These are phyloP conservation scores for Phrixothrix hirtus DNA, from an alignment of 2,888 invertebrate genomes.

Conservation along the genomic window DNA sequence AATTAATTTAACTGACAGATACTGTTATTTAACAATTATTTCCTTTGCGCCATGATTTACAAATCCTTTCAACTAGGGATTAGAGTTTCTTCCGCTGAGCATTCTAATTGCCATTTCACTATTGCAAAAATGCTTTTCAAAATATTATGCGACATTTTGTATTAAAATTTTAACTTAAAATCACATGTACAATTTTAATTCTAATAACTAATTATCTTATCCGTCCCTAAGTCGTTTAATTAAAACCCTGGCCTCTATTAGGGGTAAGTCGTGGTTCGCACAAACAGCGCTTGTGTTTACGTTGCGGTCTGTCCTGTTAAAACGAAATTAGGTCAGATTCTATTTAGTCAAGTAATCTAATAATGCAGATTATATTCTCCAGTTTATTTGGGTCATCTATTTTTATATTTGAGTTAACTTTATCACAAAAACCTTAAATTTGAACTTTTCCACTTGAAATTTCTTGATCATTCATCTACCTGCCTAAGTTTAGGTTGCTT, in stretches of 20 bases:
- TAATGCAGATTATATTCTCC: slow-evolving; percentile 37
- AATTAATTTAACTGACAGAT: too few species aligned
- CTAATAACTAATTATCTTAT: slow-evolving; percentile 34
- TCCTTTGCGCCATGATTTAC: slow-evolving; percentile 18
- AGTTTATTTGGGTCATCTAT: slow-evolving; percentile 26
- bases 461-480: too few species aligned
- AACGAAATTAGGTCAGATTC: slow-evolving; percentile 41
- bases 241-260: slow-evolving; percentile 33
- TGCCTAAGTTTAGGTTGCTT: too few species aligned
- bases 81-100: slow-evolving; percentile 13
- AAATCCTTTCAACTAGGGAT: slow-evolving; percentile 20
- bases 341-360: slow-evolving; percentile 39
- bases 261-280: slow-evolving; percentile 29
- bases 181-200: slow-evolving; percentile 28
- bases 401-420: slow-evolving; percentile 21
- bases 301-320: slow-evolving; percentile 39
- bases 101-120: slow-evolving; percentile 32
- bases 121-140: slow-evolving; percentile 17
- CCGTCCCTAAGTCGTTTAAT: slow-evolving; percentile 35
- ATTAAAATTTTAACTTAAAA: slow-evolving; percentile 26
- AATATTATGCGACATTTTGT: slow-evolving; percentile 25
- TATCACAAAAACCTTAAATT: too few species aligned
- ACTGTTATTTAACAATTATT: slow-evolving; percentile 20
- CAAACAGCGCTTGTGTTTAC: slow-evolving; percentile 32
- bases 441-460: too few species aligned